Conservation (phyloP, 2,888 invertebrate genomes). For the Cryptus viduatorius region DNA sequence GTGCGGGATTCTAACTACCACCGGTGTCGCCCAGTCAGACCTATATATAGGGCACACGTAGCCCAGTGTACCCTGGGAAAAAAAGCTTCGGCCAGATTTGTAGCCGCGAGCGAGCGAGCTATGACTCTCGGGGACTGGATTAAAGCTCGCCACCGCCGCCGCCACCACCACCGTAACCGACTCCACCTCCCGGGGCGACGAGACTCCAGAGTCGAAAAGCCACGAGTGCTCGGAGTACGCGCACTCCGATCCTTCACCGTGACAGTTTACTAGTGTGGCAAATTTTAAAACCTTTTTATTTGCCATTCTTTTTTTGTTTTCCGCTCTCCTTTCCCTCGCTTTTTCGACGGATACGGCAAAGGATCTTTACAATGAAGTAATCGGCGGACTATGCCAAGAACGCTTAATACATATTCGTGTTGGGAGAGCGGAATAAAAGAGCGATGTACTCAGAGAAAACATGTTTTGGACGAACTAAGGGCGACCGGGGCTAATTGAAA, state of each 20-base stretch:
- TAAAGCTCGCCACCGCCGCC: constrained; percentile 63
- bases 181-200: constrained; percentile 57
- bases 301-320: neutral
- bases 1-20: constrained; percentile 51
- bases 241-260: constrained; percentile 14
- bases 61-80: constrained; percentile 59
- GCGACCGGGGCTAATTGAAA: too few species aligned
- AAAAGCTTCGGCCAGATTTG: constrained; percentile 69
- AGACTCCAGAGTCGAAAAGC: constrained; percentile 61
- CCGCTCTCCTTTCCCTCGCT: neutral
- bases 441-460: too few species aligned
- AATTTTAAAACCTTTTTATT: constrained; percentile 42
- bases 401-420: too few species aligned
- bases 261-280: constrained; percentile 41
- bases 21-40: constrained; percentile 45
- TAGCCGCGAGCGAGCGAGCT: constrained; percentile 61
- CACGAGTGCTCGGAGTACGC: constrained; percentile 36
- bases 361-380: constrained; percentile 14
- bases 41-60: constrained; percentile 44
- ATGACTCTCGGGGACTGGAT: constrained; percentile 68
- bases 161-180: constrained; percentile 41
- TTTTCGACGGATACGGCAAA: neutral
- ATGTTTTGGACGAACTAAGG: too few species aligned
- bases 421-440: too few species aligned
- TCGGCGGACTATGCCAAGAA: neutral